Evolutionary conservation across 2,113 vertebrate species (phyloP), one percentile per base, ranked within the genome.

Genomic region (Nothocercus julius): DNA sequence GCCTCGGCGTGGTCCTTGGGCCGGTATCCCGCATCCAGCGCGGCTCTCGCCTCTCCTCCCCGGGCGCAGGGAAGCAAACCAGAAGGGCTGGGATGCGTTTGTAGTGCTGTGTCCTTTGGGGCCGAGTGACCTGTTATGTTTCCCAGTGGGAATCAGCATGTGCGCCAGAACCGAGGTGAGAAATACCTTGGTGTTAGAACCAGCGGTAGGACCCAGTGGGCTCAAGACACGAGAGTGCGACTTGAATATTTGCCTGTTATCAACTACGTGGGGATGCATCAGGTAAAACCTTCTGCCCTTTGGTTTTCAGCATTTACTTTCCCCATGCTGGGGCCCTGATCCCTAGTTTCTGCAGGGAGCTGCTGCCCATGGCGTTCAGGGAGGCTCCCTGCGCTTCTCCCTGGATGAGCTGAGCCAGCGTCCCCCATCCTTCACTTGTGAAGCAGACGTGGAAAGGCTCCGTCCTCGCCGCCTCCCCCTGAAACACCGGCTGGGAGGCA

Each of bases 271-370:
- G 11, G 32, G 58, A 7, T 21, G 1, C 4, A 14, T 42, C 3
- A 7, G 68, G 17, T 30, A 28, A 75, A 22, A 30, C 22, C 0
- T 0, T 11, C 19, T 11, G 15, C 66, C 32, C 44, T 69, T n/a
- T 3, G 32, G 47, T 47, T 20, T 47, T 47, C 20, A 20, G 47
- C 27, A 27, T 36, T 32, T 68, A 1, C 56, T 68, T 34, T 54
- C 6, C 36, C 2, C 10, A n/a, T 0, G 0, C 58, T 59, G 44
- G 28, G 42, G 7, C 13, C 28, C 34, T 44, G 13, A 15, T 53
- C n/a, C n/a, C 21, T 59, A 0, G 0, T 27, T 88, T 42, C 28
- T 36, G 53, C 0, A 27, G 0, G 34, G 68, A 72, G 28, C 36
- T 34, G 36, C 64, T 78, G 12, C 45, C 38, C 17, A 1, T 28